Conservation (phyloP, 2,113 vertebrate genomes). For the Ictalurus punctatus region DNA sequence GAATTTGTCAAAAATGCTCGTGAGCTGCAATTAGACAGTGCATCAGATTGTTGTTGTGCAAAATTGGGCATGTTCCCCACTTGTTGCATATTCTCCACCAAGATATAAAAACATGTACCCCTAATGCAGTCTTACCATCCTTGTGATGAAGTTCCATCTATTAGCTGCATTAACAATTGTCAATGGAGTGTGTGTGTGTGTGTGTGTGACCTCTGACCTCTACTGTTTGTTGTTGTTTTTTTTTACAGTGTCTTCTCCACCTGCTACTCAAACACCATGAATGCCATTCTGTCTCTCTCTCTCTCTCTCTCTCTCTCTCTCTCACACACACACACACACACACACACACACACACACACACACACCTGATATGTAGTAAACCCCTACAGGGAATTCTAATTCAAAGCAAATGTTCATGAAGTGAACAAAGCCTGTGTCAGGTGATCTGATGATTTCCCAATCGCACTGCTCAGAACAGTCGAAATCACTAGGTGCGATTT, state of each 20-base stretch:
- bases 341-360: slow-evolving; percentile 8
- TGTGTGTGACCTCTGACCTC: not conserved
- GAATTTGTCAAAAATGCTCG: not conserved
- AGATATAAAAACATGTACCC: not conserved
- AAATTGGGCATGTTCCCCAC: not conserved
- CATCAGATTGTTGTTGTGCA: not conserved
- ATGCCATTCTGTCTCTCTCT: not conserved
- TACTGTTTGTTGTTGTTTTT: not conserved
- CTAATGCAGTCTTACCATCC: not conserved
- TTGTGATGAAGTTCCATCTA: not conserved
- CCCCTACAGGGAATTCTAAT: slow-evolving; percentile 33
- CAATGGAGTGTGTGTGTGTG: not conserved
- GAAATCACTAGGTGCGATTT: slow-evolving; percentile 43
- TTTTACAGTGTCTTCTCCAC: slow-evolving; percentile 18
- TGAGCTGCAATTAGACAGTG: not conserved
- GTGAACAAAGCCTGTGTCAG: slow-evolving; percentile 40
- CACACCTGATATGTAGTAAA: slow-evolving; percentile 15
- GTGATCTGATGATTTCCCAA: slow-evolving; percentile 45
- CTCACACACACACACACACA: not conserved
- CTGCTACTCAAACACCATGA: slow-evolving; percentile 32
- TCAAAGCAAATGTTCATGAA: slow-evolving; percentile 47
- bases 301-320: not conserved
- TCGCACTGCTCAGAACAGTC: slow-evolving; percentile 22
- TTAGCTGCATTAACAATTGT: not conserved
- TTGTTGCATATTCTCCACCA: not conserved